Conservation (phyloP, 2,888 invertebrate species). For the Drosophila testacea region DNA sequence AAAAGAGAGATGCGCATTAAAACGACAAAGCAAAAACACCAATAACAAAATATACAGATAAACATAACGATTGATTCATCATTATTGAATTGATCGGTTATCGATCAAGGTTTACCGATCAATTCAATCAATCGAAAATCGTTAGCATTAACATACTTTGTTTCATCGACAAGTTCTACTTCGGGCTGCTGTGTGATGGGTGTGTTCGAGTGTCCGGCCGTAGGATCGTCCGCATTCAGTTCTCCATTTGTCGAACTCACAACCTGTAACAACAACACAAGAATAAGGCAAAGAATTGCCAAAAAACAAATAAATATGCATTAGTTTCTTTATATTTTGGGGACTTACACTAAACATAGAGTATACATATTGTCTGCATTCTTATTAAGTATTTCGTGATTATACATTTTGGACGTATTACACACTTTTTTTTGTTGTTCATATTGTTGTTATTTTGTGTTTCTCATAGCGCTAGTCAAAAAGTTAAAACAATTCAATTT, state of each 20-base stretch:
- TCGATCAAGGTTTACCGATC: conserved; percentile 2
- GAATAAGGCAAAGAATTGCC: conserved; percentile 28
- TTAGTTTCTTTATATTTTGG: conserved; percentile 30
- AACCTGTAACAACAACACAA: conserved; percentile 88
- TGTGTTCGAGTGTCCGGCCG: conserved; percentile 98
- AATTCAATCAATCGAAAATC: conserved; percentile 32
- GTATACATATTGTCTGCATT: conserved; percentile 52
- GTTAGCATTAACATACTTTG: conserved; percentile 91
- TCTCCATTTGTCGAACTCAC: conserved; percentile 99
- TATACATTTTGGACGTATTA: conserved; percentile 39
- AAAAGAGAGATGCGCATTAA: conserved; percentile 68
- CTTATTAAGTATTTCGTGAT: conserved; percentile 46
- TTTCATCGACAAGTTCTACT: conserved; percentile 98
- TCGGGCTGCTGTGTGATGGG: conserved; percentile 97
- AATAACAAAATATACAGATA: not conserved
- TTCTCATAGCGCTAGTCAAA: conserved; percentile 49
- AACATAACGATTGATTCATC: conserved; percentile 17
- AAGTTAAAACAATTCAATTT: conserved; percentile 11
- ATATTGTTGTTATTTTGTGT: not conserved
- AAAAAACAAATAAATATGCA: conserved; percentile 28
- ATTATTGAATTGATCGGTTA: conserved; percentile 23
- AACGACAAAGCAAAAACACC: conserved; percentile 74
- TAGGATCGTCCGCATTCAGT: conserved; percentile 97
- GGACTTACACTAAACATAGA: conserved; percentile 69
- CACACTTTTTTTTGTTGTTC: conserved; percentile 21